Base-by-base conservation (phyloP, 2,113 vertebrate genomes). In the Clarias gariepinus region DNA sequence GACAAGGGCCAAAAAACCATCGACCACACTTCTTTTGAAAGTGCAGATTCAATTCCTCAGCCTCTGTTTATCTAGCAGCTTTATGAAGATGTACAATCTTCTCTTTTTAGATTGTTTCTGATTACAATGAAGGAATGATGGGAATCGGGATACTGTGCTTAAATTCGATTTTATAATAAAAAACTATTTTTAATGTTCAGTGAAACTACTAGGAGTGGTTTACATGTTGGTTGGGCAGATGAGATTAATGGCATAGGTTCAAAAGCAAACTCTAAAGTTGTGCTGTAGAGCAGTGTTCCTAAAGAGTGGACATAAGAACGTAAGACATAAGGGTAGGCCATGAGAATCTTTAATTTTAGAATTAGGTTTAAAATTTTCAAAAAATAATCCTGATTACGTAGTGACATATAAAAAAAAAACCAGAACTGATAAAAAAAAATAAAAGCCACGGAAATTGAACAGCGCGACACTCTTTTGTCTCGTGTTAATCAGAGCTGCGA, bases 1-100 rank as follows among this genome's bases (percentile, higher is more conserved):
- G 66, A 83, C 71, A 68, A 33, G 47, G 61, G 78, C 21, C 74
- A 76, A 79, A 85, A 77, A 87, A 87, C 63, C 77, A 81, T 19
- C 23, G 52, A 28, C 83, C 61, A 36, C 53, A 21, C 69, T 60
- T 76, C 77, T 83, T 68, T 25, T 60, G 53, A 78, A 68, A 68
- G 21, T 71, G 10, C 25, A 18, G 52, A 86, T 73, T 88, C 78
- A 79, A 64, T 79, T 9, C 41, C 8, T 87, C 25, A 85, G 76
- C 30, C 30, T 73, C 77, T 83, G 10, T 83, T 81, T 85, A 73
- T n/a, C 85, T 47, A 47, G 52, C 84, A 86, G 47, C 6, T 80
- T 80, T 80, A 86, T 64, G 60, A 85, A 80, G 52, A 69, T 69
- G 52, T 36, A 47, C 80, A 52, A 23, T 58, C 25, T 57, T 55